Conservation (phyloP, 2,797 vertebrate genomes). For the Sebastiscus albofasciatus region DNA sequence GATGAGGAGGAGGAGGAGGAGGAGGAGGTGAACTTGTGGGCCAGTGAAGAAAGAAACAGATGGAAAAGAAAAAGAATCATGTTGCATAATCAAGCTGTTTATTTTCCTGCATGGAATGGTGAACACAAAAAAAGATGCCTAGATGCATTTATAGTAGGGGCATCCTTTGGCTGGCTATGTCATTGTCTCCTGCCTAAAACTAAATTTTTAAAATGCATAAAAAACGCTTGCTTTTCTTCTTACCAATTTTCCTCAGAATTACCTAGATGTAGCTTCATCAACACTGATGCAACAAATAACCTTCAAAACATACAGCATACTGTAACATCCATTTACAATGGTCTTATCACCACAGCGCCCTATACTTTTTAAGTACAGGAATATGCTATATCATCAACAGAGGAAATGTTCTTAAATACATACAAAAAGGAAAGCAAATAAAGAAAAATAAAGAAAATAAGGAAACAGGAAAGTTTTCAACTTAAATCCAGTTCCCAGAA, state of each 20-base stretch:
- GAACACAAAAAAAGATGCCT: conserved; percentile 88
- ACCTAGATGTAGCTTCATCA: conserved; percentile 93
- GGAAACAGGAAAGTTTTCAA: conserved; percentile 97
- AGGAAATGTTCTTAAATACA: conserved; percentile 97
- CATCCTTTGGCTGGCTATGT: conserved; percentile 88
- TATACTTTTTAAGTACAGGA: conserved; percentile 93
- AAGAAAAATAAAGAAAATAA: conserved; percentile 77
- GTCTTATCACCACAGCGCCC: conserved; percentile 86
- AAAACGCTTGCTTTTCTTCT: conserved; percentile 87
- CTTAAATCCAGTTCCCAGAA: conserved; percentile 94
- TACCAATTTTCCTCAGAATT: conserved; percentile 89
- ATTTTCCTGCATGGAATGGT: conserved; percentile 89
- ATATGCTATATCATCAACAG: conserved; percentile 92
- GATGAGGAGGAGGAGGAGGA: conserved; percentile 23
- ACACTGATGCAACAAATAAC: conserved; percentile 95
- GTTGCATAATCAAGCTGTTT: conserved; percentile 89
- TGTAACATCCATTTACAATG: conserved; percentile 98
- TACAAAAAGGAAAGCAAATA: conserved; percentile 86
- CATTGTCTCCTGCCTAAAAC: conserved; percentile 89
- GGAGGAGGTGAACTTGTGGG: conserved; percentile 49
- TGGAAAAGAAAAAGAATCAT: conserved; percentile 85
- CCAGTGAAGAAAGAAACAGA: conserved; percentile 70
- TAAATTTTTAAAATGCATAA: conserved; percentile 88
- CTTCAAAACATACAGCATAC: conserved; percentile 97
- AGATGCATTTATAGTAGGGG: conserved; percentile 88